Percentiles rank a stretch among this genome's conserved stretches.
Evolutionary conservation across 2,888 invertebrate genomes (phyloP).

Genomic region (Anthophora plumipes): DNA sequence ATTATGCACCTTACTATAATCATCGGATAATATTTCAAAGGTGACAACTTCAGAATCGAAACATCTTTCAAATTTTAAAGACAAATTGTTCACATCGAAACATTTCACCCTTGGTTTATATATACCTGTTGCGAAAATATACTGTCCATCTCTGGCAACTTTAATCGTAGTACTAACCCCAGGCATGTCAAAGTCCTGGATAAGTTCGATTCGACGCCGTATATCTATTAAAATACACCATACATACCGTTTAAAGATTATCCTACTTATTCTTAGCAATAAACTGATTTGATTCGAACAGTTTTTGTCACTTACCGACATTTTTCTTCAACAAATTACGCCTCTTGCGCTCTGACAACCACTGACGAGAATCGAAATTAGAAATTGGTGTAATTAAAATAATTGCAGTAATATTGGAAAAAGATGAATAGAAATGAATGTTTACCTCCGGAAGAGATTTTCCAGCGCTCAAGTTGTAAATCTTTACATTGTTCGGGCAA

Average conservation of each 20-base stretch:
- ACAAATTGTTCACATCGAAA: constrained; percentile 97
- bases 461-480: constrained; percentile 98
- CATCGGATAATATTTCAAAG: constrained; percentile 96
- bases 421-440: constrained; percentile 30
- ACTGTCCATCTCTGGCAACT: constrained; percentile 96
- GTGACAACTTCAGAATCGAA: constrained; percentile 98
- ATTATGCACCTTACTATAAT: constrained; percentile 94
- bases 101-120: constrained; percentile 99
- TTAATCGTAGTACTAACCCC: constrained; percentile 94
- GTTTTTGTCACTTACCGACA: constrained; percentile 87
- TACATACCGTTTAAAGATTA: background rate
- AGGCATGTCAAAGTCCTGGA: constrained; percentile 99
- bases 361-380: constrained; percentile 86
- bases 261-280: background rate
- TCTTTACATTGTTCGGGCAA: constrained; percentile 97
- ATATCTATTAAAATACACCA: constrained; percentile 87
- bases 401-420: constrained; percentile 17
- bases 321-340: constrained; percentile 93
- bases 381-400: constrained; percentile 39
- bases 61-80: constrained; percentile 98
- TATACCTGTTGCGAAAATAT: constrained; percentile 95
- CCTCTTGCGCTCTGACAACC: constrained; percentile 94
- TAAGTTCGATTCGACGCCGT: constrained; percentile 95
- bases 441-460: constrained; percentile 97
- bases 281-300: background rate